A percentile compares a stretch with the other conserved stretches of the same genome.
phyloP scores from a whole-genome alignment of 2,113 vertebrate genomes.

The Holacanthus passer region DNA sequence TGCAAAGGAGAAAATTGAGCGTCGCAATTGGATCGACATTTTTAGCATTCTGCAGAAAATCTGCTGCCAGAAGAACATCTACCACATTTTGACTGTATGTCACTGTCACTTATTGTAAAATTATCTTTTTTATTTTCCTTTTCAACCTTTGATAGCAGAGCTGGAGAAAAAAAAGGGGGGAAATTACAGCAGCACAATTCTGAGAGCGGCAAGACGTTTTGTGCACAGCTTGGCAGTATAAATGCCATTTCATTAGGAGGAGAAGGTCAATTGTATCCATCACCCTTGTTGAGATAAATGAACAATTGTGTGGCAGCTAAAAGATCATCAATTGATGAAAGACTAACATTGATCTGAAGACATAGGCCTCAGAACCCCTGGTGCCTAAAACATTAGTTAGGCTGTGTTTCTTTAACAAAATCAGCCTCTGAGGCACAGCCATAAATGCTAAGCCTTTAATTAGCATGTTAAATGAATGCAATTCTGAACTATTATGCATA shows the following conservation, averaged over 20 bases:
- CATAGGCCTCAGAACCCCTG: slow-evolving; percentile 2
- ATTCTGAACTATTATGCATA: slow-evolving; percentile 61
- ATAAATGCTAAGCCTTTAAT: slow-evolving; percentile 71
- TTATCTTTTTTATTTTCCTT: slow-evolving; percentile 21
- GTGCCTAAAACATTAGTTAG: slow-evolving; percentile 32
- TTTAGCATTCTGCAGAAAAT: slow-evolving; percentile 8
- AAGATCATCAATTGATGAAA: slow-evolving; percentile 76
- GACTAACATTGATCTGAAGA: slow-evolving; percentile 67
- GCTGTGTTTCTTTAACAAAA: slow-evolving; percentile 46
- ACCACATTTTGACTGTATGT: slow-evolving; percentile 1
- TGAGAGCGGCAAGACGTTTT: slow-evolving; percentile 50
- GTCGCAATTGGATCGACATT: slow-evolving; percentile 4
- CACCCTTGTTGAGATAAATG: slow-evolving; percentile 79
- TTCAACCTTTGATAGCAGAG: slow-evolving; percentile 4
- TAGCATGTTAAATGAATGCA: slow-evolving; percentile 65
- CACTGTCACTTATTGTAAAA: slow-evolving; percentile 3
- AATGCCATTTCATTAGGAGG: slow-evolving; percentile 77
- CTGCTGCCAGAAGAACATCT: background rate
- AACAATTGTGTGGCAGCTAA: slow-evolving; percentile 74
- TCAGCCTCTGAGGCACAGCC: slow-evolving; percentile 32
- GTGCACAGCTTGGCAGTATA: slow-evolving; percentile 53
- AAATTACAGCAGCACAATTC: slow-evolving; percentile 50
- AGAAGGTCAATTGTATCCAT: slow-evolving; percentile 83
- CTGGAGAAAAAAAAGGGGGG: slow-evolving; percentile 30
- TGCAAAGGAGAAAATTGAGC: background rate